Conservation (phyloP, 30 jellyfish, hydroid and myxozoan species). For the Turritopsis dohrnii region DNA sequence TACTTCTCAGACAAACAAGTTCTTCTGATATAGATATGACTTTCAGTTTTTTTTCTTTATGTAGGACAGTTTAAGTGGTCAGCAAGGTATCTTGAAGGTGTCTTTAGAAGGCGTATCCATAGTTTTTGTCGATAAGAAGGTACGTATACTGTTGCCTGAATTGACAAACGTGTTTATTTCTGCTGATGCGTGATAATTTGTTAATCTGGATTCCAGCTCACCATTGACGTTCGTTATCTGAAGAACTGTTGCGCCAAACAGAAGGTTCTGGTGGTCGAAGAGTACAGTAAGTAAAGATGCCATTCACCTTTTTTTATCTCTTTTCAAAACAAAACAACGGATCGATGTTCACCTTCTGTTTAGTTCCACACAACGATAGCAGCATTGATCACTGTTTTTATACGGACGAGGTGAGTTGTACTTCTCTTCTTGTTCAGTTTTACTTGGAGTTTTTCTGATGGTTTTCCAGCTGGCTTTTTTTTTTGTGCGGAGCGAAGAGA, state of each 20-base stretch:
- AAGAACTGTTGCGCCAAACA: constrained; percentile 87
- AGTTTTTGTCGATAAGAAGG: constrained; percentile 80
- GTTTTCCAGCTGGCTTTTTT: no score
- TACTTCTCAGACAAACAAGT: no score
- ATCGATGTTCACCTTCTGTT: not conserved
- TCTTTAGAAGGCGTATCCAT: constrained; percentile 84
- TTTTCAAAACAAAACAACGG: no score
- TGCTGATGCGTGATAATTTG: not conserved
- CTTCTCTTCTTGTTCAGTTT: not conserved
- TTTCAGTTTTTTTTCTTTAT: not conserved
- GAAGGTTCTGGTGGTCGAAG: constrained; percentile 52
- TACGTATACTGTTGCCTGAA: not conserved
- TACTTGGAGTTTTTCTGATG: no score
- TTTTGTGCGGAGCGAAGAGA: no score
- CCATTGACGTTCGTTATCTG: constrained; percentile 68
- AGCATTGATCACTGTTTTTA: constrained; percentile 45
- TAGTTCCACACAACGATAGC: constrained; percentile 73
- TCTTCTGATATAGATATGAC: not conserved
- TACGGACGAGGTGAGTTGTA: constrained; percentile 43
- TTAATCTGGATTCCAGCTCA: constrained; percentile 31
- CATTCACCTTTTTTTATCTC: not conserved
- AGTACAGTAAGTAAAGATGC: constrained; percentile 59
- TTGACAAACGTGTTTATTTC: not conserved
- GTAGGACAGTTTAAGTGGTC: constrained; percentile 59
- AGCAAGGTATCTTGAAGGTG: constrained; percentile 74